A percentile compares a stretch with the other conserved stretches of the same genome.
phyloP scores from a whole-genome alignment of 2,888 invertebrate species.

The Blastobasis lacticolella region DNA sequence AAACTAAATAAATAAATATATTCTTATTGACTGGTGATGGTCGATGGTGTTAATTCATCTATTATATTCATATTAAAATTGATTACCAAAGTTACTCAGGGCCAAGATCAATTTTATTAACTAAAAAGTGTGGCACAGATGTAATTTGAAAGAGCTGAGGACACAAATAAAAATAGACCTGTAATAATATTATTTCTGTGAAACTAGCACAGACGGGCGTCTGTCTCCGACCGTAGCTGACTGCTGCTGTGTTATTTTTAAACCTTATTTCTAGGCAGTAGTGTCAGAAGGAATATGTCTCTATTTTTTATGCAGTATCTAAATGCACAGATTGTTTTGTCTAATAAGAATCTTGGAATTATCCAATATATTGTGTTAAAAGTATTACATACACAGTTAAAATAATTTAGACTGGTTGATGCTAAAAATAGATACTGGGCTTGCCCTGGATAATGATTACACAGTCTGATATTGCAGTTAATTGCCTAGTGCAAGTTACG shows the following conservation, averaged over 20 bases:
- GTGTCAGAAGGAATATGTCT: slow-evolving; percentile 11
- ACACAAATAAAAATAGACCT: slow-evolving; percentile 39
- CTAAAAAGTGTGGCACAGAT: too few species aligned
- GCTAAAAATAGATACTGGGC: slow-evolving; percentile 56
- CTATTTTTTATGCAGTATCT: slow-evolving; percentile 7
- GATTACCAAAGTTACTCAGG: too few species aligned
- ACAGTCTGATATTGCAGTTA: slow-evolving; percentile 4
- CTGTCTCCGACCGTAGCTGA: slow-evolving; percentile 34
- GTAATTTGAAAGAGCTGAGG: background rate
- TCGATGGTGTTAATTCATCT: too few species aligned
- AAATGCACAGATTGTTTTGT: too few species aligned
- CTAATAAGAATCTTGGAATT: background rate
- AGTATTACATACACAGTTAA: background rate
- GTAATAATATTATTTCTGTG: slow-evolving; percentile 45
- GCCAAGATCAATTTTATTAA: too few species aligned
- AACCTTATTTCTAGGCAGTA: slow-evolving; percentile 19
- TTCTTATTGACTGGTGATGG: too few species aligned
- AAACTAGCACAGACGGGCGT: slow-evolving; percentile 37
- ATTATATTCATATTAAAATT: too few species aligned
- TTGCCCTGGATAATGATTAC: slow-evolving; percentile 49
- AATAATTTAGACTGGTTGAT: slow-evolving; percentile 1
- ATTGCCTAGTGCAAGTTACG: background rate
- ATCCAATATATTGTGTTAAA: background rate
- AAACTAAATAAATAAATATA: too few species aligned
- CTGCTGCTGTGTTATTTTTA: slow-evolving; percentile 55